Percentiles rank a stretch among this genome's conserved stretches.
phyloP scores from a whole-genome alignment of 2,113 vertebrate species.

The Dasyornis broadbenti region DNA sequence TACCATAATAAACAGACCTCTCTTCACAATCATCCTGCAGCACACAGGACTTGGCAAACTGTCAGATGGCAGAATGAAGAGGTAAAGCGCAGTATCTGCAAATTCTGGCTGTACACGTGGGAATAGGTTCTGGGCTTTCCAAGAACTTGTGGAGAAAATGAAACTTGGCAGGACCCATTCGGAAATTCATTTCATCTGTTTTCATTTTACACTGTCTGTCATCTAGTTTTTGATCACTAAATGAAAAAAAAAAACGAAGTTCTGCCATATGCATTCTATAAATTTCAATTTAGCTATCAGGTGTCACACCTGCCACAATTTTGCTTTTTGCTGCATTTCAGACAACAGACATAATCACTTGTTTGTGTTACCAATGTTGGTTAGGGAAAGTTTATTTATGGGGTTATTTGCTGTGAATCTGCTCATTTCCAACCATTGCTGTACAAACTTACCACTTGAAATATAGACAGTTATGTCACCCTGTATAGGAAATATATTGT shows the following conservation, averaged over 20 bases:
- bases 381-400: constrained; percentile 47
- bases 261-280: constrained; percentile 67
- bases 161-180: constrained; percentile 61
- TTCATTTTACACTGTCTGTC: constrained; percentile 66
- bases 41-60: neutral
- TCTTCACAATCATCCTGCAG: neutral
- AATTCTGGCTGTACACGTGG: constrained; percentile 21
- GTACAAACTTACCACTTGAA: constrained; percentile 1
- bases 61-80: constrained; percentile 47
- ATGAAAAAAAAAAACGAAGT: constrained; percentile 70
- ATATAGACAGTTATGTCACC: neutral
- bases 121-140: constrained; percentile 61
- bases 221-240: constrained; percentile 69
- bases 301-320: constrained; percentile 69
- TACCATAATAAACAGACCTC: constrained; percentile 5
- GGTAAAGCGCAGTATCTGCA: constrained; percentile 58
- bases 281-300: constrained; percentile 73
- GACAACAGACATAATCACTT: constrained; percentile 53
- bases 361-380: constrained; percentile 45
- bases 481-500: neutral
- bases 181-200: constrained; percentile 72
- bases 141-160: constrained; percentile 63
- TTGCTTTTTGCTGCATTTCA: constrained; percentile 55
- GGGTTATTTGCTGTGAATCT: constrained; percentile 36
- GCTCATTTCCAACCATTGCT: constrained; percentile 3